These are phyloP conservation scores for Ceuthmochares aereus DNA, from an alignment of 2,113 vertebrate species.

Conservation along the genomic window DNA sequence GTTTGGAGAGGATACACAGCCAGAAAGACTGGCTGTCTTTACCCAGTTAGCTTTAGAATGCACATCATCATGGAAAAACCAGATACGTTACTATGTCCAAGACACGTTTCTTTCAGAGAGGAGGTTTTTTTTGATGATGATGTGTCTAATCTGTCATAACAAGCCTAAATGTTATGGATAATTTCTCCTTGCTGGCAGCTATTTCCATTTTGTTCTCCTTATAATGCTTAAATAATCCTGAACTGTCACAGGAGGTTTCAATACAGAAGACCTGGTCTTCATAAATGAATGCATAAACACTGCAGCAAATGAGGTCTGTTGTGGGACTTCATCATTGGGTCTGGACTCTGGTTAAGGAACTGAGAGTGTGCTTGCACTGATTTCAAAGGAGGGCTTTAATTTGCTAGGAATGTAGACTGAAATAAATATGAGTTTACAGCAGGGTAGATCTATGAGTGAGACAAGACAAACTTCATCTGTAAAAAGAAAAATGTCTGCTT, in stretches of 20 bases:
- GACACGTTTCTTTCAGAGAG: background rate
- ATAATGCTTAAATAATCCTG: background rate
- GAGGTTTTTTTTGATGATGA: background rate
- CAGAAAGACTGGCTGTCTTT: background rate
- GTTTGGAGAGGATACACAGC: background rate
- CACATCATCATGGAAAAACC: background rate
- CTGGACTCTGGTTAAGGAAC: background rate
- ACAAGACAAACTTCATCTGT: background rate
- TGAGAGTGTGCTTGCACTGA: background rate
- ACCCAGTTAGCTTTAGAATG: background rate
- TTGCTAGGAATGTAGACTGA: background rate
- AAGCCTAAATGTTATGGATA: background rate
- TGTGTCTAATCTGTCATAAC: background rate
- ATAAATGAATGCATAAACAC: background rate
- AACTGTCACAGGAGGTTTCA: background rate
- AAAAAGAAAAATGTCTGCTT: background rate
- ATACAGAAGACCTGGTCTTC: background rate
- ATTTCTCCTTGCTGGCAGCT: background rate
- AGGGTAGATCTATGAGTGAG: background rate
- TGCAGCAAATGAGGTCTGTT: background rate
- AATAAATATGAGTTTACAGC: background rate
- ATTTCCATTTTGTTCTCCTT: background rate
- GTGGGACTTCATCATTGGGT: background rate
- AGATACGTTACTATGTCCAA: background rate
- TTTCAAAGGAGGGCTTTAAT: background rate